A percentile compares a stretch with the other conserved stretches of the same genome.
phyloP scores from a whole-genome alignment of 2,888 invertebrate species.

The Osmoderma eremita region DNA sequence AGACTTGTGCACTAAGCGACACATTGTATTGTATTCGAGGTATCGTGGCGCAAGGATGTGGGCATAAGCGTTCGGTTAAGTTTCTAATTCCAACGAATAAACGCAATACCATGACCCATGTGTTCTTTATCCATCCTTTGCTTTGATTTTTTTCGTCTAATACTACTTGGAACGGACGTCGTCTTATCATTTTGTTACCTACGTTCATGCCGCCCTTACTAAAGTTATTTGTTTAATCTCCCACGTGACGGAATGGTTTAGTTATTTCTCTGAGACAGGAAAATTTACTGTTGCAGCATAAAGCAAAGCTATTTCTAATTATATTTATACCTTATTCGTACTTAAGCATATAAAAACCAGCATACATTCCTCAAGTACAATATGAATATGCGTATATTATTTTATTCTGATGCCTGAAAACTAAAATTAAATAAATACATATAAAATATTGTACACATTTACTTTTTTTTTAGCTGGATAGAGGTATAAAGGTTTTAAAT shows the following conservation, averaged over 20 bases:
- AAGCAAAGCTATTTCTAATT: too few relatives aligned
- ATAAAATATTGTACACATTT: too few relatives aligned
- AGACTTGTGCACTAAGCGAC: slow-evolving; percentile 52
- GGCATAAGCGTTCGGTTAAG: slow-evolving; percentile 47
- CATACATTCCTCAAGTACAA: too few relatives aligned
- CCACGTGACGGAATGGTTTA: slow-evolving; percentile 18
- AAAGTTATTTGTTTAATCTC: slow-evolving; percentile 24
- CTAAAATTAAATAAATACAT: too few relatives aligned
- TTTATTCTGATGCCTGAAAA: too few relatives aligned
- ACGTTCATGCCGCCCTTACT: slow-evolving; percentile 15
- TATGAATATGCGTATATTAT: too few relatives aligned
- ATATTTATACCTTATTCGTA: too few relatives aligned
- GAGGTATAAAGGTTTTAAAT: too few relatives aligned
- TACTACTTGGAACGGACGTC: slow-evolving; percentile 15
- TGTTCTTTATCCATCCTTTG: slow-evolving; percentile 9
- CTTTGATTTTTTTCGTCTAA: slow-evolving; percentile 26
- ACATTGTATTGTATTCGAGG: slow-evolving; percentile 52
- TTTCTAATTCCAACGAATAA: slow-evolving; percentile 38
- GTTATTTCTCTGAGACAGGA: background rate
- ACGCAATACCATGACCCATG: slow-evolving; percentile 4
- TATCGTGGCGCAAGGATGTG: slow-evolving; percentile 49
- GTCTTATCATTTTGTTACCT: slow-evolving; percentile 19
- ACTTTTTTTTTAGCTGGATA: too few relatives aligned
- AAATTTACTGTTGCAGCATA: slow-evolving; percentile 8
- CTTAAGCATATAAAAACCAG: too few relatives aligned